Evolutionary conservation across 2,113 vertebrate genomes (phyloP).

Genomic region (Nothoprocta perdicaria): DNA sequence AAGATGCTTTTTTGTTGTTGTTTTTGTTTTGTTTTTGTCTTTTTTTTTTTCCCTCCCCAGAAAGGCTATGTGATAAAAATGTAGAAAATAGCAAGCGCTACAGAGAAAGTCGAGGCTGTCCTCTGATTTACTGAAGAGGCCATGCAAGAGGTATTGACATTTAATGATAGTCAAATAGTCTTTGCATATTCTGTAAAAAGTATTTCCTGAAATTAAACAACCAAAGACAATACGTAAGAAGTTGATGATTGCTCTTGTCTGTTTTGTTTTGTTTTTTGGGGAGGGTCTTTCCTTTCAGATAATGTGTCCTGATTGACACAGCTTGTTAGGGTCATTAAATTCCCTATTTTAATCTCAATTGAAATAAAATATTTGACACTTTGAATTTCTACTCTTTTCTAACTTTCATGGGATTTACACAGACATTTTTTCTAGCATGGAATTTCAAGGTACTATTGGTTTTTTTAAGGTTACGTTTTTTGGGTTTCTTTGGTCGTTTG

Average conservation of each 20-base stretch:
- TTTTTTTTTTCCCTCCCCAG: neutral
- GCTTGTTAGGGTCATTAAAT: neutral
- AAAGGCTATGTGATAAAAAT: neutral
- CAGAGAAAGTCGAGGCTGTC: neutral
- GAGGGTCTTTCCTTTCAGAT: neutral
- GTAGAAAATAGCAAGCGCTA: neutral
- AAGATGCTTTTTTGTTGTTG: neutral
- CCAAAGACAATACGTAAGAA: conserved; percentile 60
- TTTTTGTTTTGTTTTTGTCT: neutral
- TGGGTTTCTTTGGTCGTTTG: neutral
- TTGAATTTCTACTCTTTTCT: neutral
- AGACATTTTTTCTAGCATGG: neutral
- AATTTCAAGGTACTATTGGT: neutral
- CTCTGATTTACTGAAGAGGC: conserved; percentile 4
- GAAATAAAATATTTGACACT: neutral
- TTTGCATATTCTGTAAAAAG: conserved; percentile 57
- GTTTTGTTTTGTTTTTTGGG: neutral
- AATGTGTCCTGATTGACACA: neutral
- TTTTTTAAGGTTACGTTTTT: neutral
- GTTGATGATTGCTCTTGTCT: conserved; percentile 43
- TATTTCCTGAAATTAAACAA: conserved; percentile 71
- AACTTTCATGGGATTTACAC: neutral
- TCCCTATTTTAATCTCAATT: neutral
- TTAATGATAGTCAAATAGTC: conserved; percentile 33
- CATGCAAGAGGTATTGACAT: neutral